These are phyloP conservation scores for Myrmophylax atrothorax DNA, from an alignment of 2,113 vertebrate species.

Conservation along the genomic window DNA sequence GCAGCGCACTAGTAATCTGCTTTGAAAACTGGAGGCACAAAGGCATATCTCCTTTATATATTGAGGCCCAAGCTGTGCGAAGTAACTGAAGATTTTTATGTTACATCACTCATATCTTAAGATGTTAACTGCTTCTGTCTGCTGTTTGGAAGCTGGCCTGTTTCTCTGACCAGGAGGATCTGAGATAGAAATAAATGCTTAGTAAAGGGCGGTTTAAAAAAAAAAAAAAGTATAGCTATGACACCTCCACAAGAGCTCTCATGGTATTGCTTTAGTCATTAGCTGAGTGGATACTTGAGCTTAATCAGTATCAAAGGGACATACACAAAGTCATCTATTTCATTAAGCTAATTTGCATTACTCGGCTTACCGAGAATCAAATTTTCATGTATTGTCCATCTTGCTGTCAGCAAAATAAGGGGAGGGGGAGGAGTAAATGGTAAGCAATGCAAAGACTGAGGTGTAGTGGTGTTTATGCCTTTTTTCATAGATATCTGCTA, in stretches of 20 bases:
- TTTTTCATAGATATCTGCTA: not conserved
- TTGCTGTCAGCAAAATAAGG: constrained; percentile 63
- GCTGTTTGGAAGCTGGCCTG: constrained; percentile 34
- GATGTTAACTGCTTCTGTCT: constrained; percentile 54
- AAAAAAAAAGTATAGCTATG: constrained; percentile 41
- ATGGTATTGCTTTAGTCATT: constrained; percentile 75
- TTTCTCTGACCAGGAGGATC: not conserved
- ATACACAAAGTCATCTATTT: constrained; percentile 74
- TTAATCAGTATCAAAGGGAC: constrained; percentile 73
- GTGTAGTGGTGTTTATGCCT: not conserved
- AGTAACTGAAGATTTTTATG: constrained; percentile 61
- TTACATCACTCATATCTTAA: constrained; percentile 11
- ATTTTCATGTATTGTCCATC: constrained; percentile 75
- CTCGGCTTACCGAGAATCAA: constrained; percentile 78
- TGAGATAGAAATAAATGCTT: constrained; percentile 48
- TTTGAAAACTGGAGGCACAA: constrained; percentile 74
- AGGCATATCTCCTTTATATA: constrained; percentile 73
- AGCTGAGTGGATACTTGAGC: constrained; percentile 87
- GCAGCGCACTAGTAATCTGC: constrained; percentile 71
- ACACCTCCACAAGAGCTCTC: constrained; percentile 66
- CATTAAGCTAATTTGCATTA: constrained; percentile 86
- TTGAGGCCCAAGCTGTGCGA: constrained; percentile 65
- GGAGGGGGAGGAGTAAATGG: not conserved
- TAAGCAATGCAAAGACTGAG: not conserved
- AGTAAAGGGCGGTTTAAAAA: constrained; percentile 43